Conservation (phyloP, 2,113 vertebrate genomes). For the Saiga tatarica region DNA sequence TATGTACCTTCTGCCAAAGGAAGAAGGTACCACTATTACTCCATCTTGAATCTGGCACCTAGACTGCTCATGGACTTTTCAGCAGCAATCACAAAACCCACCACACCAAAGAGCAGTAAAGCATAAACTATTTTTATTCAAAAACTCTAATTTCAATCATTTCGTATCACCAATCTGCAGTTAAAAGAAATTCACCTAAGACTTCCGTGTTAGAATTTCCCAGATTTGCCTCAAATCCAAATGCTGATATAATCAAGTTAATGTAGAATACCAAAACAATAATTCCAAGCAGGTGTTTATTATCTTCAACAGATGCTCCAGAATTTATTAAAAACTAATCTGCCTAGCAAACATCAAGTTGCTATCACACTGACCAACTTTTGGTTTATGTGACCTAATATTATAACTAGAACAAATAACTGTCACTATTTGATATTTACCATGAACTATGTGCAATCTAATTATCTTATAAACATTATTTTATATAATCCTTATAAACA, state of each 20-base stretch:
- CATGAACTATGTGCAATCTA: background rate
- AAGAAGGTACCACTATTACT: background rate
- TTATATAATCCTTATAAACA: background rate
- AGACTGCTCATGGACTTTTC: background rate
- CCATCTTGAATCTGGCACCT: background rate
- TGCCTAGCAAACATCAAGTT: constrained; percentile 5
- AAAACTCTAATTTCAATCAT: constrained; percentile 24
- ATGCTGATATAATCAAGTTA: background rate
- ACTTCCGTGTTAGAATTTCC: background rate
- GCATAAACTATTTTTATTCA: constrained; percentile 15
- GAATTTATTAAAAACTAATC: constrained; percentile 12
- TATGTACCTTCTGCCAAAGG: background rate
- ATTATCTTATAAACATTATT: background rate
- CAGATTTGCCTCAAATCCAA: background rate
- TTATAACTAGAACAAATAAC: background rate
- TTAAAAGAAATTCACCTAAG: background rate
- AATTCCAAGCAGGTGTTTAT: background rate
- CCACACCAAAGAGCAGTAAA: constrained; percentile 7
- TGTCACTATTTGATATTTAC: background rate
- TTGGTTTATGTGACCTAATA: constrained; percentile 1
- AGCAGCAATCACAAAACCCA: constrained; percentile 7
- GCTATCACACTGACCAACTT: background rate
- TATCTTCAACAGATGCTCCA: background rate
- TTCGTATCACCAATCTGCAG: background rate
- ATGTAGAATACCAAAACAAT: background rate